Base-by-base conservation (phyloP, 2,113 vertebrate species). In the Jacana jacana region DNA sequence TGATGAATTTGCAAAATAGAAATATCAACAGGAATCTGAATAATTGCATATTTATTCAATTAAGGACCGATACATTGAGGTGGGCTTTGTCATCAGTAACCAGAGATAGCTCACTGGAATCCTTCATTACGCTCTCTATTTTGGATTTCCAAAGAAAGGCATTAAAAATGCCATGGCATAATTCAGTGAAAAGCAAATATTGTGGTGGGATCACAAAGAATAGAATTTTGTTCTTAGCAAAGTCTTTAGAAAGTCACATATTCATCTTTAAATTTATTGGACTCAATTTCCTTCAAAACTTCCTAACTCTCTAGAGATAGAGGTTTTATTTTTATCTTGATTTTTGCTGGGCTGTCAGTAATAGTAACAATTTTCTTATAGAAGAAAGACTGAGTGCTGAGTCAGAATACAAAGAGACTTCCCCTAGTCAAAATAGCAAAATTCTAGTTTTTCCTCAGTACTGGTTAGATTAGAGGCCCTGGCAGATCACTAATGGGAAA, bases 21-120 rank as follows among this genome's bases (percentile, higher is more conserved):
- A 95, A 49, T 96, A 96, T 96, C 86, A 95, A 85, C 28, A 80
- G 86, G 93, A 97, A 97, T 97, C 93, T 95, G 86, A 94, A 96
- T 97, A 94, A 85, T 96, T 95, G 92, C 82, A 86, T 97, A 93
- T 97, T 97, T 97, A 95, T 97, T 96, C 90, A 96, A 86, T 95
- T 95, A 97, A 80, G 55, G 52, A 28, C 31, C 91, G 51, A 9
- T 60, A 49, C 7, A 31, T 35, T 72, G 97, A 95, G 96, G 93
- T 90, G 30, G 61, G 54, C 76, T 97, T 97, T 97, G 93, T 95
- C 37, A 27, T 85, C 54, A 42, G 31, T 60, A 87, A 72, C 79
- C 76, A 82, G 42, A 96, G 90, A 83, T 92, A 88, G 49, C 87
- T 95, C 68, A 76, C 75, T 93, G 70, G 83, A 93, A 91, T 92